Percentiles rank a stretch among this genome's conserved stretches.
Conservation (phyloP, 1,140 invertebrate genomes). For the Drosophila oshimai region DNA sequence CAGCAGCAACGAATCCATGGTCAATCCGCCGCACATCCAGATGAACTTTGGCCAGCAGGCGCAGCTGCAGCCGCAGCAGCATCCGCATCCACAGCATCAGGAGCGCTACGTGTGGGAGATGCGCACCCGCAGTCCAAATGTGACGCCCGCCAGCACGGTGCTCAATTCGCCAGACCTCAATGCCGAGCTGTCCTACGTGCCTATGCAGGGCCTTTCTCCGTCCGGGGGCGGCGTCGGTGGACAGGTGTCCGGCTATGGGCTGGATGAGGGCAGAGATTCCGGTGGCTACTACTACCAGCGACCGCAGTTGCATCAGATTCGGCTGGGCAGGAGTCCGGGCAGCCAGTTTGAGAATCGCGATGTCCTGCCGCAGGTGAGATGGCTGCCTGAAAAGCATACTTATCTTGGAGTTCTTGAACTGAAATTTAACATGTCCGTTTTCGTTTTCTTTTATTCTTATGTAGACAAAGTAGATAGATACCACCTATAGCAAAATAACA, state of each 20-base stretch:
- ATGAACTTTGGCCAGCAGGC: slow-evolving; percentile 47
- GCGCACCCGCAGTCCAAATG: slow-evolving; percentile 76
- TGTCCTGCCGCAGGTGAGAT: slow-evolving; percentile 44
- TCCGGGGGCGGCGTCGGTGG: slow-evolving; percentile 12
- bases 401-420: too few relatives aligned
- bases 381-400: too few relatives aligned
- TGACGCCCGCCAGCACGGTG: slow-evolving; percentile 81
- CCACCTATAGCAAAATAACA: too few relatives aligned
- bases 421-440: too few relatives aligned
- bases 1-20: slow-evolving; percentile 68
- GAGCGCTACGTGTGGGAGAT: slow-evolving; percentile 82
- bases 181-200: slow-evolving; percentile 58
- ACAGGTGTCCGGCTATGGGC: slow-evolving; percentile 15
- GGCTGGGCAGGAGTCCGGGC: slow-evolving; percentile 76
- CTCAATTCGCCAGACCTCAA: slow-evolving; percentile 81
- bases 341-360: slow-evolving; percentile 63
- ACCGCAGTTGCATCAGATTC: slow-evolving; percentile 75
- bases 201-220: slow-evolving; percentile 49
- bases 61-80: not conserved
- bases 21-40: slow-evolving; percentile 53
- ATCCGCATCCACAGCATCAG: slow-evolving; percentile 28
- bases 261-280: slow-evolving; percentile 5
- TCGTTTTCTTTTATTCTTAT: too few relatives aligned
- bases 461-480: too few relatives aligned
- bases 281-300: slow-evolving; percentile 58